Evolutionary conservation across 2,888 invertebrate genomes (phyloP), one percentile per base, ranked within the genome.

Genomic region (Leptinotarsa rubiginosa): DNA sequence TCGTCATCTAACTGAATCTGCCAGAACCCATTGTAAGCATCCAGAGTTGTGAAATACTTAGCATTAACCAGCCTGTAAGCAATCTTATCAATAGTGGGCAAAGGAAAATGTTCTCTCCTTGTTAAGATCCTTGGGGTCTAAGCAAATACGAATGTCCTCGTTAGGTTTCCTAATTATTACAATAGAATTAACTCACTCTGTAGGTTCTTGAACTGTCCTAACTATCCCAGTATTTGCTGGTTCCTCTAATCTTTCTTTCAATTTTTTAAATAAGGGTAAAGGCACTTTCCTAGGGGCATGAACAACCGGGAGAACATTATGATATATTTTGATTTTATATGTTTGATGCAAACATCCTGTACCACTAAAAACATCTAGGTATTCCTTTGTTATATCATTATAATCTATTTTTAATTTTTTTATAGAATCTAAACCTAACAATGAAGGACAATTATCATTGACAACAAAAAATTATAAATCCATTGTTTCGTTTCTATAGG

Each of bases 71-170:
- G 62, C 25, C 78, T 66, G 22, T 62, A 56, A 18, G 68, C 47
- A 47, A 82, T 77, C 47, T 78, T 67, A 4, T 82, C 79, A 18
- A 80, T 31, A 1, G 79, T 79, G 0, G 80, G 79, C 16, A 79
- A 49, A 50, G 71, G 71, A 59, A 31, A 78, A 68, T 77, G 72
- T 15, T 75, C 52, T 72, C 75, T n/a, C n/a, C n/a, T n/a, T n/a
- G n/a, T n/a, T n/a, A n/a, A n/a, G n/a, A n/a, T n/a, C n/a, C n/a
- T n/a, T n/a, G n/a, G n/a, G n/a, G n/a, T n/a, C n/a, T n/a, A n/a
- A n/a, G n/a, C n/a, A n/a, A n/a, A n/a, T n/a, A n/a, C n/a, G n/a
- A n/a, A n/a, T n/a, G n/a, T n/a, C n/a, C n/a, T n/a, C n/a, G n/a
- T n/a, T n/a, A n/a, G n/a, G n/a, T n/a, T n/a, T n/a, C n/a, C n/a